Evolutionary conservation across 2,888 invertebrate species (phyloP), one percentile per base, ranked within the genome.

Genomic region (Leuctra nigra): DNA sequence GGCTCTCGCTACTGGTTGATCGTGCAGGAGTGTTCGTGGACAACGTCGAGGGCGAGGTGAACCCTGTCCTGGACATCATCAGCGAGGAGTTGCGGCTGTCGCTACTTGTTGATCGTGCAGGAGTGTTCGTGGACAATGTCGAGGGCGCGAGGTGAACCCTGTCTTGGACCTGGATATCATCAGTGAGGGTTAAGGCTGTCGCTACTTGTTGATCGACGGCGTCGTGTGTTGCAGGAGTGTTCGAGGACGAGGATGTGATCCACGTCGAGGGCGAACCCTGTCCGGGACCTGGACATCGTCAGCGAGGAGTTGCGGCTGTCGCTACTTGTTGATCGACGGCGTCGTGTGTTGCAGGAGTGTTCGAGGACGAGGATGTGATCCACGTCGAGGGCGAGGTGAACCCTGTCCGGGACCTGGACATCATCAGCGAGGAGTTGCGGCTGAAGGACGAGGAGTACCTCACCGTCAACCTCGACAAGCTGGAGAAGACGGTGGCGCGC

Each of bases 331-430:
- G 41, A 41, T 18, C 41, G 20, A 4, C 20, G 6, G 6, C n/a
- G n/a, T n/a, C n/a, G n/a, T n/a, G n/a, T n/a, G 61, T 62, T 63
- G 7, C 66, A 94, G 94, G 94, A 68, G 95, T 93, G 7, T 99
- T 99, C 71, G 97, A 97, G 62, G 96, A 97, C 68, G 92, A 94
- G 56, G 96, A 97, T 68, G 96, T 99, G 0, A 95, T 92, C 50
- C 99, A 99, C 70, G 87, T 99, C 0, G 99, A 99, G 72, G 99
- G 99, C 0, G 98, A 99, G 61, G 96, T 99, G 1, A 87, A 99
- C 72, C 99, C 99, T 0, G 86, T 96, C 0, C 80, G 99, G 55
- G 99, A 99, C 75, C 77, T 99, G 68, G 95, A 94, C 67, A 98
- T 98, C 55, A 99, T 99, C 68, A 83, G 83, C 61, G 95, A 98